Evolutionary conservation across 2,797 vertebrate genomes (phyloP).

Genomic region (Acanthopagrus latus): DNA sequence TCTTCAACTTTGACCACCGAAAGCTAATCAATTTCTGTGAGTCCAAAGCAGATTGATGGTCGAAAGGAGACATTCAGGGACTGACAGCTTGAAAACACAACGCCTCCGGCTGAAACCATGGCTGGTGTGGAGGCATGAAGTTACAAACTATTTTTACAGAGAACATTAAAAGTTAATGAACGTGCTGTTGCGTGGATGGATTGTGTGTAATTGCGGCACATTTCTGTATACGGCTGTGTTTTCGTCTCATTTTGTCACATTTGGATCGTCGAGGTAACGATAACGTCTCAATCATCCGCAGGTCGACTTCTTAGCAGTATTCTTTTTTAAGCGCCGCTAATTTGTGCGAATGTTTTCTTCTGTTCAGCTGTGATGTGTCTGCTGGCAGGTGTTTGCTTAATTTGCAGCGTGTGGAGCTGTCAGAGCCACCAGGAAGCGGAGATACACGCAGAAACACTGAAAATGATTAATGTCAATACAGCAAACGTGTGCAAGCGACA

Average conservation of each 20-base stretch:
- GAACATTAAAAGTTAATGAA: no score
- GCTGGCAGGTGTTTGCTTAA: not conserved
- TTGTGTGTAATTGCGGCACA: no score
- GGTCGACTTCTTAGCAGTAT: not conserved
- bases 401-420: not conserved
- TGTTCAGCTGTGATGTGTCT: not conserved
- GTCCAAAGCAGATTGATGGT: no score
- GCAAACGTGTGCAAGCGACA: slow-evolving; percentile 27
- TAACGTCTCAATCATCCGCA: not conserved
- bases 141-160: no score
- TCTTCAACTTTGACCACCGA: no score
- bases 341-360: not conserved
- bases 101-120: no score
- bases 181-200: no score
- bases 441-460: not conserved
- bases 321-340: not conserved
- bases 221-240: not conserved
- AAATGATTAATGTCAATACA: slow-evolving; percentile 50
- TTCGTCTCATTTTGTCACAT: not conserved
- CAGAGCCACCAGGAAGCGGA: not conserved
- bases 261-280: not conserved
- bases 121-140: no score
- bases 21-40: no score
- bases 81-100: no score
- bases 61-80: no score